Evolutionary conservation across 2,113 vertebrate species (phyloP).

Genomic region (Neogobius melanostomus): DNA sequence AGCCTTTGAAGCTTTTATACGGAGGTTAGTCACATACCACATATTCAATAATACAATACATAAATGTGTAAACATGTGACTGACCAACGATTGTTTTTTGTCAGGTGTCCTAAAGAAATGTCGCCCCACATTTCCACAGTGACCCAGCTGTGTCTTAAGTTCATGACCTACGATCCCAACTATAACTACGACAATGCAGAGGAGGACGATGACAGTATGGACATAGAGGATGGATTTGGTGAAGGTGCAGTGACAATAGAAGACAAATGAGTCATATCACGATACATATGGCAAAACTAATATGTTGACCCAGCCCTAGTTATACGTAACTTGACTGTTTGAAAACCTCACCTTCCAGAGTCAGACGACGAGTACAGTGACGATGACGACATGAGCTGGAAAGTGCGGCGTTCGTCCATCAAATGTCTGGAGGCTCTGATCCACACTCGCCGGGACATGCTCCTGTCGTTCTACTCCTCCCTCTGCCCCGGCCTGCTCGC

Average conservation of each 20-base stretch:
- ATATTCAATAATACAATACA: not conserved
- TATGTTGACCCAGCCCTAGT: too few relatives aligned
- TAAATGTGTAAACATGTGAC: not conserved
- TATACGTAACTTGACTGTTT: not conserved
- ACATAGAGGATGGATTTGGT: conserved; percentile 82
- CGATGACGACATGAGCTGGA: conserved; percentile 95
- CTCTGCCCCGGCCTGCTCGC: conserved; percentile 83
- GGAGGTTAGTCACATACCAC: conserved; percentile 72
- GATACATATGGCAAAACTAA: too few relatives aligned
- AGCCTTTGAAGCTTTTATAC: conserved; percentile 90
- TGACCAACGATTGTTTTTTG: conserved; percentile 57
- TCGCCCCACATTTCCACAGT: conserved; percentile 82
- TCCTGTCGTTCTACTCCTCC: conserved; percentile 83
- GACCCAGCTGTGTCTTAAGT: conserved; percentile 87
- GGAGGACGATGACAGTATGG: conserved; percentile 85
- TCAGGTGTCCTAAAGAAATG: conserved; percentile 92
- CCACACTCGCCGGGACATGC: conserved; percentile 81
- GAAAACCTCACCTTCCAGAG: conserved; percentile 68
- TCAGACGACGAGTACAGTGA: conserved; percentile 92
- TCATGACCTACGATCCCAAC: conserved; percentile 92
- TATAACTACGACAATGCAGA: conserved; percentile 89
- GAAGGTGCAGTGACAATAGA: conserved; percentile 69
- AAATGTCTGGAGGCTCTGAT: conserved; percentile 90
- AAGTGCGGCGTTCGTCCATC: conserved; percentile 88
- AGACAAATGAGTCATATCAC: too few relatives aligned